These are phyloP conservation scores for Dasyurus viverrinus DNA, from an alignment of 2,113 vertebrate species.

Conservation along the genomic window DNA sequence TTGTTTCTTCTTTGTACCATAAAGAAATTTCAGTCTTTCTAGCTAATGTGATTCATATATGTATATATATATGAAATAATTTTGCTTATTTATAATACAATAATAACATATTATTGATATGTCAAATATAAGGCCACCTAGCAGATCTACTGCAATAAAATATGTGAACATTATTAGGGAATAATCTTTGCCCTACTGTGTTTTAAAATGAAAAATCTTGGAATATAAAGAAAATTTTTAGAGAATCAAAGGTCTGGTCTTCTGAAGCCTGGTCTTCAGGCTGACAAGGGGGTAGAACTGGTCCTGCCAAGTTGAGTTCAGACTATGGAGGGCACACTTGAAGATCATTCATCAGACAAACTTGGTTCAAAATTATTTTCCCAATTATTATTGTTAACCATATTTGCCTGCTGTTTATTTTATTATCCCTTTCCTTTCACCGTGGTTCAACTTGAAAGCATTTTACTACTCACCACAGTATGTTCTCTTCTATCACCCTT, in stretches of 20 bases:
- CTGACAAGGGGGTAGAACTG: too few species aligned
- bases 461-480: too few species aligned
- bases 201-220: background rate
- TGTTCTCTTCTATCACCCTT: too few species aligned
- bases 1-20: conserved; percentile 16
- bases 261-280: too few species aligned
- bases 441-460: too few species aligned
- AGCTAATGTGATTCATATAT: conserved; percentile 23
- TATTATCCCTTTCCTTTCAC: too few species aligned
- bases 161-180: background rate
- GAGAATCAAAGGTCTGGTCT: background rate
- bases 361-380: too few species aligned
- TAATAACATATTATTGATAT: background rate
- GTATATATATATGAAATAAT: conserved; percentile 4
- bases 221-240: background rate
- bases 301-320: too few species aligned
- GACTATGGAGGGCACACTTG: too few species aligned
- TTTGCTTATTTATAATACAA: conserved; percentile 22
- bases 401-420: too few species aligned
- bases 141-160: background rate
- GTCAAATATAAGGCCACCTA: background rate
- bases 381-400: too few species aligned
- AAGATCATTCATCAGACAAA: too few species aligned
- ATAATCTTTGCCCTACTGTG: background rate
- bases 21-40: conserved; percentile 14